Evolutionary conservation across 2,797 vertebrate species (phyloP).

Genomic region (Falco peregrinus): DNA sequence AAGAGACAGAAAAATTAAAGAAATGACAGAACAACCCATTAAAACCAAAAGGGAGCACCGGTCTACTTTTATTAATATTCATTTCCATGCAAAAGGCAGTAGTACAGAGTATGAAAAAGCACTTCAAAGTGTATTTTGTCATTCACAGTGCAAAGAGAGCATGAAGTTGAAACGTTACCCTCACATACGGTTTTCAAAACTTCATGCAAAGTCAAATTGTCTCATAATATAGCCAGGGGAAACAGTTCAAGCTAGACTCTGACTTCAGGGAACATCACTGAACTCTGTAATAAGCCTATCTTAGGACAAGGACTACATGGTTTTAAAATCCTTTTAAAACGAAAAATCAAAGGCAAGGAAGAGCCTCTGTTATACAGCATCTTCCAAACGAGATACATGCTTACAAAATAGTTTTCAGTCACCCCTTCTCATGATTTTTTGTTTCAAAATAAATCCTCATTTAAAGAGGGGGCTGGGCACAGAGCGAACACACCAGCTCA

Average conservation of each 20-base stretch:
- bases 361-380: not conserved
- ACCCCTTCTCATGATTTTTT: not conserved
- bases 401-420: not conserved
- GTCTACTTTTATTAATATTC: conserved; percentile 31
- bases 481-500: not conserved
- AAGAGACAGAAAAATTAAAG: not conserved
- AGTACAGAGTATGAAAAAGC: not conserved
- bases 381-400: not conserved
- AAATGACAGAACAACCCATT: not conserved
- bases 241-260: conserved; percentile 25
- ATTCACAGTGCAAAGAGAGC: conserved; percentile 6
- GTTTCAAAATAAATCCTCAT: not conserved
- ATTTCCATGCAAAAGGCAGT: conserved; percentile 9
- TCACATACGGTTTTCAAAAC: not conserved
- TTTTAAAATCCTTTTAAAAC: conserved; percentile 50
- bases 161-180: conserved; percentile 36
- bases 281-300: conserved; percentile 56
- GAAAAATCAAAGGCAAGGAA: conserved; percentile 51
- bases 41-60: not conserved
- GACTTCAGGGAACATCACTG: conserved; percentile 49
- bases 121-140: conserved; percentile 61
- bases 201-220: conserved; percentile 47
- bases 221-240: conserved; percentile 28
- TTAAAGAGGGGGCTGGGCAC: not conserved
- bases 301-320: conserved; percentile 58